Conservation (phyloP, 2,888 invertebrate genomes). For the Icerya purchasi region DNA sequence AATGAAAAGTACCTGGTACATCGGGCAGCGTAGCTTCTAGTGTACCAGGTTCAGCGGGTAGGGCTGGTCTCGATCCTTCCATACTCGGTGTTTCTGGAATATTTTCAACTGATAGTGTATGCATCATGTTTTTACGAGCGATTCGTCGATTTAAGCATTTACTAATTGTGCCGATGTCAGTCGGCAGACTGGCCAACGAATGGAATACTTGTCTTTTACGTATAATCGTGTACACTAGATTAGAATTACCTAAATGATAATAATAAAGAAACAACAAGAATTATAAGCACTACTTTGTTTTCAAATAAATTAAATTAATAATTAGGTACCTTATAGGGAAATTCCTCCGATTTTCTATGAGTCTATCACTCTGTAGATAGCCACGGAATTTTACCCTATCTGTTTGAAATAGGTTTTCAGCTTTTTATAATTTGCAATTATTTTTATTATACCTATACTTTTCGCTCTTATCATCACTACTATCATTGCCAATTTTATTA, state of each 20-base stretch:
- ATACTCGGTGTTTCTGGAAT: constrained; percentile 36
- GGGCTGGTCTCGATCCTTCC: constrained; percentile 64
- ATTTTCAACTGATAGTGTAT: neutral
- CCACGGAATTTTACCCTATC: too few relatives aligned
- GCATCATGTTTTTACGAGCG: constrained; percentile 13
- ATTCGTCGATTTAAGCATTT: constrained; percentile 36
- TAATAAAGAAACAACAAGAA: too few relatives aligned
- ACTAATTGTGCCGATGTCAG: constrained; percentile 73
- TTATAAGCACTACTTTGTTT: too few relatives aligned
- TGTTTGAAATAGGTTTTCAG: too few relatives aligned
- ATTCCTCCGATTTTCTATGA: too few relatives aligned
- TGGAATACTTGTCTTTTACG: constrained; percentile 97
- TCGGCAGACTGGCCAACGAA: constrained; percentile 85
- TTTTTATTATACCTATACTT: too few relatives aligned
- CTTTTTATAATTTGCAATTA: too few relatives aligned
- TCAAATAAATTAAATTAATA: too few relatives aligned
- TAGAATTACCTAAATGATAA: constrained; percentile 84
- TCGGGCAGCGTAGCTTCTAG: constrained; percentile 74
- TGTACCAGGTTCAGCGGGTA: constrained; percentile 77
- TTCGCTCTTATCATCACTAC: too few relatives aligned
- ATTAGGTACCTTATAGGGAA: too few relatives aligned
- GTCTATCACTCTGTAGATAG: too few relatives aligned
- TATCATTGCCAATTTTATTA: too few relatives aligned
- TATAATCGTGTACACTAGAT: constrained; percentile 95
- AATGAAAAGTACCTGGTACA: constrained; percentile 73